Conservation (phyloP, 2,888 invertebrate genomes). For the Apodemia zela region DNA sequence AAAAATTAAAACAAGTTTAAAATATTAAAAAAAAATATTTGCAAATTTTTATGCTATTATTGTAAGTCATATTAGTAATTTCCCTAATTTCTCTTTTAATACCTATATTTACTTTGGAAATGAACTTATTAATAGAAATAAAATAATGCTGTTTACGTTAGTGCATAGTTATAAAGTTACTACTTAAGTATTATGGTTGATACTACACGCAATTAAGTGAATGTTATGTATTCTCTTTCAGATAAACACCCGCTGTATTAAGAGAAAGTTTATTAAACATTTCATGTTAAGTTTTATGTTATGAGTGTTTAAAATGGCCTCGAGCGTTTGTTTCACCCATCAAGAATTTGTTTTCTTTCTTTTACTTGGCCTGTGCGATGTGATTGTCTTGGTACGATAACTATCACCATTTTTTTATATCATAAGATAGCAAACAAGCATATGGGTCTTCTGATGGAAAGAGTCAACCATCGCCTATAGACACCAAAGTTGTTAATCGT, state of each 20-base stretch:
- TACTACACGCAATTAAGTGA: neutral
- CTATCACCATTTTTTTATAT: too few species aligned
- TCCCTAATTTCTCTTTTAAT: too few species aligned
- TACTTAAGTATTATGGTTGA: neutral
- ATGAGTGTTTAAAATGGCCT: neutral
- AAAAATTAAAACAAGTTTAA: too few species aligned
- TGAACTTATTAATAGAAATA: too few species aligned
- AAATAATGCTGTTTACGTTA: neutral
- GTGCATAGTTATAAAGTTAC: neutral
- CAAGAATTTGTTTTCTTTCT: neutral
- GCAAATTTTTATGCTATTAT: too few species aligned
- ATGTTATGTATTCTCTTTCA: neutral
- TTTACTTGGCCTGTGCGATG: neutral
- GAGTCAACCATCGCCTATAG: too few species aligned
- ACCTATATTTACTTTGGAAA: too few species aligned
- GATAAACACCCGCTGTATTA: constrained; percentile 6
- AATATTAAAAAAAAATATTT: too few species aligned
- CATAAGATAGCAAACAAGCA: too few species aligned
- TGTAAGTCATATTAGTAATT: too few species aligned
- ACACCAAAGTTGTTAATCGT: too few species aligned
- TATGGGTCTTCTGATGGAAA: too few species aligned
- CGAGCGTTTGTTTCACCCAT: neutral
- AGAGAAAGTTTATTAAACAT: constrained; percentile 9
- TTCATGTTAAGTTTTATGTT: constrained; percentile 12
- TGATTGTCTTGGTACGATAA: neutral